phyloP scores from a whole-genome alignment of 2,113 vertebrate genomes.

The Hoplias malabaricus region DNA sequence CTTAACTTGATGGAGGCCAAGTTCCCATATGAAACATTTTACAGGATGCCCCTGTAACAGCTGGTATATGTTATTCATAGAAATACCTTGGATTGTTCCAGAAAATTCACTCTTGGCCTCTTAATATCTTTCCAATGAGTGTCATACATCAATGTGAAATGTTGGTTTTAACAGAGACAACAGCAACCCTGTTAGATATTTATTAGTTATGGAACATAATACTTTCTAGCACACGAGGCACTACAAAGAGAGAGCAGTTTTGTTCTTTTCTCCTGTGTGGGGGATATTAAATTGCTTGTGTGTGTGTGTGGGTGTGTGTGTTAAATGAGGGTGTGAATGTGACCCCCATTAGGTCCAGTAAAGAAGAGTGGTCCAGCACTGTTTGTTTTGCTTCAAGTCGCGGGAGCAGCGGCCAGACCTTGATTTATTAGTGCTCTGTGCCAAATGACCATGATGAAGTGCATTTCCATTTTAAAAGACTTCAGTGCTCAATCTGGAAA shows the following conservation, averaged over 20 bases:
- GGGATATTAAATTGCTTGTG: constrained; percentile 56
- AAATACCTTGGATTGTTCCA: constrained; percentile 38
- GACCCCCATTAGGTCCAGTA: constrained; percentile 75
- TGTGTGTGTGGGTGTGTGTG: constrained; percentile 28
- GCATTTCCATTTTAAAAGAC: constrained; percentile 77
- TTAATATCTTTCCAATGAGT: constrained; percentile 46
- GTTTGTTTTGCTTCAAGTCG: constrained; percentile 75
- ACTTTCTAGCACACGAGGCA: constrained; percentile 37
- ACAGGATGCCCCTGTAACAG: constrained; percentile 19
- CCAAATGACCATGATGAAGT: constrained; percentile 79
- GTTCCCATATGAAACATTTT: constrained; percentile 31
- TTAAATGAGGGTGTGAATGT: constrained; percentile 60
- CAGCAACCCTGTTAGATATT: constrained; percentile 43
- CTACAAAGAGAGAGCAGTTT: constrained; percentile 14
- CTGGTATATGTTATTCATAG: constrained; percentile 37
- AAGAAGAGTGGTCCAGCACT: constrained; percentile 66
- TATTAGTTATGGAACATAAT: constrained; percentile 47
- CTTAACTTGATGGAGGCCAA: constrained; percentile 7
- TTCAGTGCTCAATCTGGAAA: constrained; percentile 69
- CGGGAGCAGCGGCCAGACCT: constrained; percentile 60
- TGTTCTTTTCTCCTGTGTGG: constrained; percentile 22
- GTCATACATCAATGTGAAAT: constrained; percentile 45
- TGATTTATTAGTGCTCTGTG: constrained; percentile 76
- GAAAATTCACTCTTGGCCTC: constrained; percentile 37
- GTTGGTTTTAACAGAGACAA: constrained; percentile 41